These are phyloP conservation scores for Phylloscopus collybita DNA, from an alignment of 2,797 vertebrate genomes.

Conservation along the genomic window DNA sequence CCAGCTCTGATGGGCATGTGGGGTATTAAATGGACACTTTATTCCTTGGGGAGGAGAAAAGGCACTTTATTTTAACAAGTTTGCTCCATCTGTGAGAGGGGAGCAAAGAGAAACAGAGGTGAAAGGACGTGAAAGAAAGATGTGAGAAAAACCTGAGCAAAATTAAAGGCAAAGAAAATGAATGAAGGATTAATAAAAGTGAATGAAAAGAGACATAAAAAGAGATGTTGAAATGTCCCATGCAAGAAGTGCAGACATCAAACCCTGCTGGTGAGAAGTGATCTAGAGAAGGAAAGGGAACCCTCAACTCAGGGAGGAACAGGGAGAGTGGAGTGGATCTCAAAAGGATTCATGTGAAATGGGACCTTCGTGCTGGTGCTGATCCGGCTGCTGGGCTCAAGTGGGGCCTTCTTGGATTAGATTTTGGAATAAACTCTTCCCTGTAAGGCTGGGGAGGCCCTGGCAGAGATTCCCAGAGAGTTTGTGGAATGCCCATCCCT, in stretches of 20 bases:
- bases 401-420: not conserved
- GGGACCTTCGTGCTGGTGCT: not conserved
- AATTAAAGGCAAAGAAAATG: not conserved
- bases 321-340: accelerated
- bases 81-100: not conserved
- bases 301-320: not conserved
- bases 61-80: slow-evolving; percentile 15
- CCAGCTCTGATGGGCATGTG: not conserved
- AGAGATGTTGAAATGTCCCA: not conserved
- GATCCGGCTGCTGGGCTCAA: not conserved
- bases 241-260: not conserved
- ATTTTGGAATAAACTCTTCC: not conserved
- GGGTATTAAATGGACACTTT: slow-evolving; percentile 30
- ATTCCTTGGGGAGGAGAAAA: not conserved
- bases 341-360: accelerated
- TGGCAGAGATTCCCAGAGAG: not conserved
- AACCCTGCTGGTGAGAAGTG: not conserved
- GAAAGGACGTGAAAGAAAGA: not conserved
- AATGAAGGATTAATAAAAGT: not conserved
- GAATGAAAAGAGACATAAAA: not conserved
- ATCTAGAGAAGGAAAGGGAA: not conserved
- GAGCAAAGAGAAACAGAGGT: not conserved
- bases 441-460: not conserved
- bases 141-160: not conserved
- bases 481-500: not conserved